Conservation (phyloP, 64 coral and sea anemone species). For the Catalaphyllia jardinei region DNA sequence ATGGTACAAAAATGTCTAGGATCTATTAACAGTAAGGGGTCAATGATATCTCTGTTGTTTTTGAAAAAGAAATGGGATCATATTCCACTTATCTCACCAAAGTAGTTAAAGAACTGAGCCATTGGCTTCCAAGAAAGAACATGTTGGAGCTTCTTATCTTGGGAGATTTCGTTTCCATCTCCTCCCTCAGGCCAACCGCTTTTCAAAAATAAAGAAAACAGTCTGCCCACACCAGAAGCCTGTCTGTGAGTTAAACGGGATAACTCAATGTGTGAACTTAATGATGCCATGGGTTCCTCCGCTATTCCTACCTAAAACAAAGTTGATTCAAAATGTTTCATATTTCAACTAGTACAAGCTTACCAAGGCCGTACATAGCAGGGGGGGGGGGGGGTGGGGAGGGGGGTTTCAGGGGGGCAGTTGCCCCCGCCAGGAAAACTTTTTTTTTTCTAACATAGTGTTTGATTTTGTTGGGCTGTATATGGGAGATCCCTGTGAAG, state of each 20-base stretch:
- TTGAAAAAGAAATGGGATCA: background rate
- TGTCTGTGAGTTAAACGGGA: background rate
- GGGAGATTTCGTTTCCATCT: background rate
- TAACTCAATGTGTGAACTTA: background rate
- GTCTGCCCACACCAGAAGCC: background rate
- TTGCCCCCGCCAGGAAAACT: no score
- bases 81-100: constrained; percentile 1
- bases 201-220: constrained; percentile 25
- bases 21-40: no score
- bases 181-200: background rate
- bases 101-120: constrained; percentile 27
- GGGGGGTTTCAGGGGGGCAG: no score
- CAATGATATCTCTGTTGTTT: background rate
- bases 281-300: background rate
- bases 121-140: constrained; percentile 50
- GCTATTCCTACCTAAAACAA: background rate
- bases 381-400: no score
- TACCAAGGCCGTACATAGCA: no score
- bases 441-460: no score
- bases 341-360: background rate
- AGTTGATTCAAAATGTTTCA: background rate
- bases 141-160: constrained; percentile 5
- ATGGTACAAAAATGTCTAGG: no score
- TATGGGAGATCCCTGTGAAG: no score
- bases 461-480: no score